These are phyloP conservation scores for Amphimallon solstitiale DNA, from an alignment of 2,888 invertebrate species.

Conservation along the genomic window DNA sequence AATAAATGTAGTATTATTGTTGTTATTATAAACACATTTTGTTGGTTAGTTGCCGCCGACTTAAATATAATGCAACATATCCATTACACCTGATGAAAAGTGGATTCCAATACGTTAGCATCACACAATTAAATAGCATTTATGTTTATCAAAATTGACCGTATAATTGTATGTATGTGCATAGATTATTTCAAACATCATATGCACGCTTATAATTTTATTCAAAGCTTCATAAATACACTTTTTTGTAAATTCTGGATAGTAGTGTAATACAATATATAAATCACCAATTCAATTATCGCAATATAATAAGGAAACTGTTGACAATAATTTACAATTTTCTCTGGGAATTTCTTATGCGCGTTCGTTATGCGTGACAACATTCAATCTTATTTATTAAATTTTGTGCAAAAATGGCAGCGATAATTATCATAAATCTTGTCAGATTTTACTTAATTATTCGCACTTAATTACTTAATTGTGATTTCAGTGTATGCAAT, in stretches of 20 bases:
- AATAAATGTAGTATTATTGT: too few species aligned
- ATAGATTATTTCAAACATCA: neutral
- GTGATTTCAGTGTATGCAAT: neutral
- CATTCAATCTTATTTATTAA: neutral
- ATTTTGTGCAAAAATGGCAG: neutral
- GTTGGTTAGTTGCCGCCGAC: too few species aligned
- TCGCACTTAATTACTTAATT: neutral
- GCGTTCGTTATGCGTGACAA: neutral
- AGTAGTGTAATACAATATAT: neutral
- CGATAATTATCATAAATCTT: slow-evolving; percentile 7
- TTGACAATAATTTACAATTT: too few species aligned
- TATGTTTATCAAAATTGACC: too few species aligned
- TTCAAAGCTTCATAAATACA: neutral
- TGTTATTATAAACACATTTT: too few species aligned
- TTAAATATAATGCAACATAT: too few species aligned
- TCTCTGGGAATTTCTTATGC: too few species aligned
- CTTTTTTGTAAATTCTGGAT: neutral
- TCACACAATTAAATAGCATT: too few species aligned
- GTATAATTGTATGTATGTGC: too few species aligned
- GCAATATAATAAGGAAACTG: slow-evolving; percentile 19
- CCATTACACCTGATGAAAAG: too few species aligned
- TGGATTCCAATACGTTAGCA: too few species aligned
- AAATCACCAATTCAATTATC: slow-evolving; percentile 19
- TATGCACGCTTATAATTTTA: neutral
- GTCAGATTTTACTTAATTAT: slow-evolving; percentile 13